Conservation (phyloP, 2,113 vertebrate species). For the Nerophis lumbriciformis region DNA sequence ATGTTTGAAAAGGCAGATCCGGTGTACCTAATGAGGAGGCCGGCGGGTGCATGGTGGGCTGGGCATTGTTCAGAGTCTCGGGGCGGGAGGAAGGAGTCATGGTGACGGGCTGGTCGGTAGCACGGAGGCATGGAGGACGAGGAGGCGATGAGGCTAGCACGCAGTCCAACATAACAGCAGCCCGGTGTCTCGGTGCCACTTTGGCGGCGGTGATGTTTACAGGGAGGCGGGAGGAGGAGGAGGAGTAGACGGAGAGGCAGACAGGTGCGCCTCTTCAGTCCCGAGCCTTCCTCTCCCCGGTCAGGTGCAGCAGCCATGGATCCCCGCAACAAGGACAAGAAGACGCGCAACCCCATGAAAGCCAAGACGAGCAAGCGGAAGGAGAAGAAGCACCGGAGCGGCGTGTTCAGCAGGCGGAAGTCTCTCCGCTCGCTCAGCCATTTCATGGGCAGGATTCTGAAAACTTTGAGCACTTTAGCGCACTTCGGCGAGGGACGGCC, state of each 20-base stretch:
- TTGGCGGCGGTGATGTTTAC: conserved; percentile 24
- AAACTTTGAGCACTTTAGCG: conserved; percentile 76
- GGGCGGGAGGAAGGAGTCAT: conserved; percentile 10
- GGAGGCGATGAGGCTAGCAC: not conserved
- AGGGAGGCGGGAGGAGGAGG: conserved; percentile 10
- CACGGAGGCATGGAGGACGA: not conserved
- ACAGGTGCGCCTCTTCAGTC: conserved; percentile 59
- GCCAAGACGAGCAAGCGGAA: conserved; percentile 59
- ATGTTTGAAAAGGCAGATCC: too few species aligned
- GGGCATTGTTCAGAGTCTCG: conserved; percentile 21
- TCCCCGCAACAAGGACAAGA: conserved; percentile 54
- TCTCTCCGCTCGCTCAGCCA: conserved; percentile 77
- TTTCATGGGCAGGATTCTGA: conserved; percentile 77
- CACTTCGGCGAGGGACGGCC: conserved; percentile 66
- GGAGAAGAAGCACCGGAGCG: conserved; percentile 60
- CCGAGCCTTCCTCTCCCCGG: conserved; percentile 3
- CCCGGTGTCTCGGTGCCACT: conserved; percentile 37
- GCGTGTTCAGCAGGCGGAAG: conserved; percentile 59
- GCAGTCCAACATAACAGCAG: not conserved
- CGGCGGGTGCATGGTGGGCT: conserved; percentile 5
- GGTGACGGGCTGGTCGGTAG: conserved; percentile 12
- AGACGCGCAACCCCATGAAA: conserved; percentile 55
- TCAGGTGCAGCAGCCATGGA: conserved; percentile 59
- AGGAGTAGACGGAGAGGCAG: conserved; percentile 45
- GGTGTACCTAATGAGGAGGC: conserved; percentile 2